Evolutionary conservation across 2,113 vertebrate species (phyloP).

Genomic region (Brevimyrus niger): DNA sequence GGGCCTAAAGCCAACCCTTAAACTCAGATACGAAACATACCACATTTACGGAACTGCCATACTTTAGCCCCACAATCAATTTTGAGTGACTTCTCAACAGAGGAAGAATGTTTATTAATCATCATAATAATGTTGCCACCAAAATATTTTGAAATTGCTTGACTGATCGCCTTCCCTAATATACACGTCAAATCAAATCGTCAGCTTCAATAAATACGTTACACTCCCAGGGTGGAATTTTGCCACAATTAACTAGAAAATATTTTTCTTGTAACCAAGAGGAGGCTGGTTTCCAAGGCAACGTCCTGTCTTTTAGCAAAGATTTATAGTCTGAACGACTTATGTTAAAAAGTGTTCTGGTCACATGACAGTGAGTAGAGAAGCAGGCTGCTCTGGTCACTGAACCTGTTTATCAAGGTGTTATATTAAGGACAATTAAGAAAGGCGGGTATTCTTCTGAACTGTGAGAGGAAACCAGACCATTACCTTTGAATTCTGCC

Average conservation of each 20-base stretch:
- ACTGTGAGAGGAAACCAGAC: background rate
- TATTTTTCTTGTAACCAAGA: slow-evolving; percentile 1
- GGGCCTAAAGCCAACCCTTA: background rate
- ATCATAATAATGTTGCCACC: background rate
- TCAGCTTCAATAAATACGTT: background rate
- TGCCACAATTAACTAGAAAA: slow-evolving; percentile 3
- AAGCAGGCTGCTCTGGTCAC: background rate
- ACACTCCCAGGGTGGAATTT: background rate
- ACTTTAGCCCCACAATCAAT: background rate
- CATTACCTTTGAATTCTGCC: background rate
- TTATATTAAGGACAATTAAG: background rate
- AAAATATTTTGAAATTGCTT: background rate
- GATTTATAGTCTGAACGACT: background rate
- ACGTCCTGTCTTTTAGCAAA: background rate
- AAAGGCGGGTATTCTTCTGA: background rate
- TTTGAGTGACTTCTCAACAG: background rate
- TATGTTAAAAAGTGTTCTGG: background rate
- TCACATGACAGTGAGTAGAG: background rate
- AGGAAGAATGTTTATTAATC: background rate
- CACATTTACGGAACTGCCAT: background rate
- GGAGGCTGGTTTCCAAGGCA: background rate
- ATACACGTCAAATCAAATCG: background rate
- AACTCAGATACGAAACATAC: background rate
- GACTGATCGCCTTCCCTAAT: background rate
- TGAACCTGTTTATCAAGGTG: background rate